phyloP scores from a whole-genome alignment of 2,888 invertebrate species.

The Euphydryas editha region DNA sequence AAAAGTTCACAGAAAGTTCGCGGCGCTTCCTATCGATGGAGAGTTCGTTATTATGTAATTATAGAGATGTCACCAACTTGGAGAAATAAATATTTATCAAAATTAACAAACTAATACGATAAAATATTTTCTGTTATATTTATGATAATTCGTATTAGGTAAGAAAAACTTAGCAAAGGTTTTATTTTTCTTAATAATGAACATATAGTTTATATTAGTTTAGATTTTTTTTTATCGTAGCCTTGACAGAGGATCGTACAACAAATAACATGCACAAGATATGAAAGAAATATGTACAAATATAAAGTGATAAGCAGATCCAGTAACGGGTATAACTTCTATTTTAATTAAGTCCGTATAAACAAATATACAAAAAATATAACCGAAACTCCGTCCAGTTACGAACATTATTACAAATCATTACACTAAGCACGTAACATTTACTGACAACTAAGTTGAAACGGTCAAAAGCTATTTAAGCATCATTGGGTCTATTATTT shows the following conservation, averaged over 20 bases:
- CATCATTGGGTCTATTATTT: slow-evolving; percentile 56
- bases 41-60: background rate
- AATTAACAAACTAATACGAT: background rate
- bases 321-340: background rate
- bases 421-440: slow-evolving; percentile 25
- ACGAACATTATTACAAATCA: slow-evolving; percentile 13
- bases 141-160: background rate
- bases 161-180: too few species aligned
- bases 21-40: background rate
- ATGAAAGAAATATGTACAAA: too few species aligned
- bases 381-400: background rate
- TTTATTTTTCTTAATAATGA: too few species aligned
- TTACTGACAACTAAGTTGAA: slow-evolving; percentile 33
- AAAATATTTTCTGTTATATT: background rate
- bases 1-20: background rate
- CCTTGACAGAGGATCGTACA: too few species aligned
- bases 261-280: too few species aligned
- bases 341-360: background rate
- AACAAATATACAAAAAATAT: background rate
- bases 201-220: too few species aligned
- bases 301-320: too few species aligned
- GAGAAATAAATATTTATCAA: slow-evolving; percentile 1
- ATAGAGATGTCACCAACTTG: background rate
- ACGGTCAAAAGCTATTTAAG: slow-evolving; percentile 41
- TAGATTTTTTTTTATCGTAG: too few species aligned